phyloP scores from a whole-genome alignment of 1,140 invertebrate genomes.

The Atopsyche davidsoni region DNA sequence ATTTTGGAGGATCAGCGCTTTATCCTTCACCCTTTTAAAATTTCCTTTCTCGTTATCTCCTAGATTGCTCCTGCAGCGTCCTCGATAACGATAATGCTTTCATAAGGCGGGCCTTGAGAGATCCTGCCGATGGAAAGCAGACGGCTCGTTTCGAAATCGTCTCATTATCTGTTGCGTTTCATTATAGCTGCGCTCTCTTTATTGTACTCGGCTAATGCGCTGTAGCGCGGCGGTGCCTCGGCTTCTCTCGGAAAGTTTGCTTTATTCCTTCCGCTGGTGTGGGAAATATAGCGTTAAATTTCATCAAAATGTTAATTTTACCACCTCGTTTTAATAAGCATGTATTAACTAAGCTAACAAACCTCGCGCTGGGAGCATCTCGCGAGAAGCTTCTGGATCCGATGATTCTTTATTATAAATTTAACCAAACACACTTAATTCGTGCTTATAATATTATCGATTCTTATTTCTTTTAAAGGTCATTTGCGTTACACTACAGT shows the following conservation, averaged over 20 bases:
- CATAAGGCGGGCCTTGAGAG: slow-evolving; percentile 4
- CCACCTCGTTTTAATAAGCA: slow-evolving; percentile 15
- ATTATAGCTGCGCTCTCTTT: slow-evolving; percentile 12
- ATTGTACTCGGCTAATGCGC: slow-evolving; percentile 23
- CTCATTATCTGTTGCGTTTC: slow-evolving; percentile 9
- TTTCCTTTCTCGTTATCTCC: slow-evolving; percentile 13
- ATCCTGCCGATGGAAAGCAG: no score
- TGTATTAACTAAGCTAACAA: slow-evolving; percentile 12
- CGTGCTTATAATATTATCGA: no score
- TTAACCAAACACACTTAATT: no score
- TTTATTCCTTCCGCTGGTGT: slow-evolving; percentile 7
- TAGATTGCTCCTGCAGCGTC: slow-evolving; percentile 14
- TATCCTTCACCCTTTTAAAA: slow-evolving; percentile 3
- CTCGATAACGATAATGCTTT: slow-evolving; percentile 19
- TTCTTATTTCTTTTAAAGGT: no score
- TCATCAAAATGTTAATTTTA: slow-evolving; percentile 28
- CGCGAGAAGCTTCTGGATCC: no score
- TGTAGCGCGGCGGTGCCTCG: slow-evolving; percentile 14
- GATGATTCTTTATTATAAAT: no score
- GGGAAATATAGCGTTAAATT: slow-evolving; percentile 26
- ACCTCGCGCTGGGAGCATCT: no score
- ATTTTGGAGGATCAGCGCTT: no score
- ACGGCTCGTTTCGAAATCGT: no score
- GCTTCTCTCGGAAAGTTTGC: slow-evolving; percentile 11
- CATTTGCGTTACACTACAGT: no score